Base-by-base conservation (phyloP, 1,140 invertebrate species). In the Cyrtorhinus lividipennis region DNA sequence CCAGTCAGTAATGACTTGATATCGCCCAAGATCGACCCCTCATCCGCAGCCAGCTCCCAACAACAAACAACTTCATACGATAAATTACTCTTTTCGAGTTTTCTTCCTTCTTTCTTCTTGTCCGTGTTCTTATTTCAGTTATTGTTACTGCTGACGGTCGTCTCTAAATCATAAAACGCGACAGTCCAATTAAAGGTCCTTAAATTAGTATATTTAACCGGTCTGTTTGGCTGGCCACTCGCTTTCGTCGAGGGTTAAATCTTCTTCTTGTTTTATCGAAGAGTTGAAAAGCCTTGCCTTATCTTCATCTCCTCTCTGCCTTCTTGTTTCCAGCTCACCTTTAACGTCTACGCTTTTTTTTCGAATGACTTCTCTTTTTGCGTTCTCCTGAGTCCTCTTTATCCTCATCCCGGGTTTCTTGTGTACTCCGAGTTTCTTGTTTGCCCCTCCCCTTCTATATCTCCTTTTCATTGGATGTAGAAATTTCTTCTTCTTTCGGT, bases 291-390 rank as follows among this genome's bases (percentile, higher is more conserved):
- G 48, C 8, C 5, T 53, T 53, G 8, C 18, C 48, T 53, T 53
- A 53, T 53, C 48, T 53, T 20, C 48, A 53, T 53, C 48, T 53
- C 10, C 48, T 53, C 48, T 53, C 48, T 53, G 48, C 48, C 48
- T 53, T 22, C 18, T 10, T 53, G 20, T 12, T 53, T 20, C 48
- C 48, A 53, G 20, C 48, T 53, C 48, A 22, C 48, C 48, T 53
- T 38, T 12, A 53, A 53, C 48, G 8, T 53, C 48, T 53, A 13
- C 48, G 10, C 48, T 20, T 53, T 53, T 53, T 53, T 53, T 44
- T 8, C 38, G n/a, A n/a, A n/a, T n/a, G n/a, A n/a, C n/a, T n/a
- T n/a, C n/a, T n/a, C n/a, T n/a, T n/a, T n/a, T n/a, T n/a, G n/a
- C n/a, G n/a, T n/a, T n/a, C n/a, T n/a, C n/a, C n/a, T n/a, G n/a